Conservation (phyloP, 1,140 invertebrate species). For the Trypoxylus dichotomus region DNA sequence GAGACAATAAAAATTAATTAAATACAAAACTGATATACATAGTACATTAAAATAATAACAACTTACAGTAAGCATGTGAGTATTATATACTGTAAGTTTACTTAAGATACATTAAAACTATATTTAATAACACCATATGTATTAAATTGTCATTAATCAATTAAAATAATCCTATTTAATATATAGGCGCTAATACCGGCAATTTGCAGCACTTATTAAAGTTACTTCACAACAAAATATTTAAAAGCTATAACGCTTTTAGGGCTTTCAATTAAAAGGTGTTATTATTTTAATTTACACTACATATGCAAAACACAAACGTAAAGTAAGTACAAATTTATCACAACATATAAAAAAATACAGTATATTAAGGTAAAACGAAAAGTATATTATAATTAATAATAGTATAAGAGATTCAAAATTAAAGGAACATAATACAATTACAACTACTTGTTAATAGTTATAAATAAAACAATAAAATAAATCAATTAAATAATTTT, state of each 20-base stretch:
- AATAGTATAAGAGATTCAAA: conserved; percentile 13
- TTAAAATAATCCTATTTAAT: too few species aligned
- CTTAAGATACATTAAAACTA: background rate
- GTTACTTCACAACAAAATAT: background rate
- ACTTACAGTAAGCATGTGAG: background rate
- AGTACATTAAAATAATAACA: conserved; percentile 23
- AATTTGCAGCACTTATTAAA: background rate
- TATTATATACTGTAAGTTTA: background rate
- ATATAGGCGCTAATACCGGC: too few species aligned
- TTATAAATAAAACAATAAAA: conserved; percentile 28
- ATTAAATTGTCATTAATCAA: background rate
- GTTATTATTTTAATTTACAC: conserved; percentile 18
- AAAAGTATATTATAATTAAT: background rate
- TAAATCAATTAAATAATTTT: conserved; percentile 6
- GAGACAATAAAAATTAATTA: background rate
- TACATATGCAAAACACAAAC: background rate
- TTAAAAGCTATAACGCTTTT: too few species aligned
- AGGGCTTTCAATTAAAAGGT: background rate
- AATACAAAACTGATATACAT: conserved; percentile 3
- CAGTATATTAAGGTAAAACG: background rate
- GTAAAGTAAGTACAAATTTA: conserved; percentile 22
- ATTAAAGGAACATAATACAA: conserved; percentile 25
- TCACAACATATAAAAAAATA: conserved; percentile 25
- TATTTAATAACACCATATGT: background rate
- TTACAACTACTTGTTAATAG: background rate